Percentiles rank a stretch among this genome's conserved stretches.
Evolutionary conservation across 2,888 invertebrate species (phyloP).

Genomic region (Vandiemenella viatica): DNA sequence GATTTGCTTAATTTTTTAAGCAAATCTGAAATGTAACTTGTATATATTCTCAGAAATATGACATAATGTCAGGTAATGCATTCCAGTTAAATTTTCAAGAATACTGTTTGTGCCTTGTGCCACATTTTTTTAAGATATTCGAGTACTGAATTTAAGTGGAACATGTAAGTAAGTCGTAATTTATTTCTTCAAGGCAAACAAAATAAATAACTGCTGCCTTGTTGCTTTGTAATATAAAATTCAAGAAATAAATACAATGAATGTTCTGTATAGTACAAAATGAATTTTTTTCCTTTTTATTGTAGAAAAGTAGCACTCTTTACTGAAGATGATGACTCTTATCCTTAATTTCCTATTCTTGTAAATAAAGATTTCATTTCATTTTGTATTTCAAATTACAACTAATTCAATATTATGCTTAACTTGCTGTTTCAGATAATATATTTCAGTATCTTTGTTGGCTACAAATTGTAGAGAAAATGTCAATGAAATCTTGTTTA

Average conservation of each 20-base stretch:
- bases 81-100: neutral
- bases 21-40: neutral
- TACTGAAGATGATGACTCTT: too few relatives aligned
- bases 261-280: neutral
- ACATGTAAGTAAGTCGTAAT: neutral
- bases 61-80: neutral
- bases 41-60: neutral
- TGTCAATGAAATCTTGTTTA: too few relatives aligned
- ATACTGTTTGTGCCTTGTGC: neutral
- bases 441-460: too few relatives aligned
- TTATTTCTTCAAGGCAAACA: neutral
- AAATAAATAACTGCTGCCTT: neutral
- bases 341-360: too few relatives aligned
- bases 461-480: too few relatives aligned
- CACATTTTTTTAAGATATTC: neutral
- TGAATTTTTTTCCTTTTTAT: neutral
- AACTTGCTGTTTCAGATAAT: too few relatives aligned
- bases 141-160: too few relatives aligned
- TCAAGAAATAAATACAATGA: neutral
- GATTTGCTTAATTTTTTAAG: neutral
- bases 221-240: neutral
- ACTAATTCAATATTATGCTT: too few relatives aligned
- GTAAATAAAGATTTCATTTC: too few relatives aligned
- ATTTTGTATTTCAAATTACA: too few relatives aligned
- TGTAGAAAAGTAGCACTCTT: too few relatives aligned